Evolutionary conservation across 1,140 invertebrate genomes (phyloP), one percentile per base, ranked within the genome.

Genomic region (Antheraea mylitta): DNA sequence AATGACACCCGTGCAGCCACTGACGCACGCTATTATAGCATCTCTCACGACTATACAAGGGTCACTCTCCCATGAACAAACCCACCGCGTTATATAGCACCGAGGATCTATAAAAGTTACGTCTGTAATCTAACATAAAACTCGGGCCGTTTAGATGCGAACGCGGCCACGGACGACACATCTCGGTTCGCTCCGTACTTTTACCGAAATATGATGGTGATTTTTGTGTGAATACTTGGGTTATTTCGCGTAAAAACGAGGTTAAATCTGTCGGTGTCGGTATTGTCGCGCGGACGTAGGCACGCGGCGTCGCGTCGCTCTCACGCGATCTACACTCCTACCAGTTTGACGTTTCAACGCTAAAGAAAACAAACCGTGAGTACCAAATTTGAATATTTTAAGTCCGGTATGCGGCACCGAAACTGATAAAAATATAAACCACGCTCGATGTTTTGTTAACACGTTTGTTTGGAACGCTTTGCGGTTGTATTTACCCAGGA

Each of bases 41-140:
- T 81, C 85, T 90, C 85, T 72, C 37, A 63, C 70, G 59, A 71
- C 70, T 69, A 65, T 72, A 71, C 77, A 90, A 86, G 77, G 81
- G 75, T 78, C 73, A 87, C 74, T 79, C 74, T 90, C 77, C 80
- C 76, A 76, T 80, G 80, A 76, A 85, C 80, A 75, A 80, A 78
- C 79, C 87, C 83, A 88, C 87, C 88, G 88, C 88, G 90, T 92
- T 92, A 92, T 92, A 92, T 92, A 92, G 90, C 88, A 90, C 88
- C 85, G 90, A 92, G 88, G 90, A 92, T 92, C 90, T 92, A 92
- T 92, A 92, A 92, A 92, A 92, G 90, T 92, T 92, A 92, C 90
- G 90, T 92, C 90, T 92, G 90, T 92, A 92, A 92, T 92, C 90
- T 92, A 92, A 92, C 90, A 92, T 92, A 92, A 92, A 92, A 92